Conservation (phyloP, 2,113 vertebrate species). For the Chaetodon trifascialis region DNA sequence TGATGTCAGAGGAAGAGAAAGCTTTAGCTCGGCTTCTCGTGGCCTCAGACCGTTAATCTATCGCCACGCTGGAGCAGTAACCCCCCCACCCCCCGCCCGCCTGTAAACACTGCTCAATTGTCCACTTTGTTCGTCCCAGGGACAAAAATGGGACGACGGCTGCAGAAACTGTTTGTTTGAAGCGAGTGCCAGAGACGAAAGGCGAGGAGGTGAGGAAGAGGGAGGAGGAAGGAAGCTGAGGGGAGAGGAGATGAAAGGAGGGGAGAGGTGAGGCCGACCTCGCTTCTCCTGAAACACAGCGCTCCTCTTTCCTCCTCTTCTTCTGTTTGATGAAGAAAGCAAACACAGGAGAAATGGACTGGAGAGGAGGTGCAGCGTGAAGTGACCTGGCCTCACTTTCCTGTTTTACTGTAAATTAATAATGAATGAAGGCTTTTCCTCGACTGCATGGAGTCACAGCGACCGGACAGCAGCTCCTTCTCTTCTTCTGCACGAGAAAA, state of each 20-base stretch:
- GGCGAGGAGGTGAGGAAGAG: not conserved
- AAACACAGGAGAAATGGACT: slow-evolving; percentile 11
- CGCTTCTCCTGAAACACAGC: not conserved
- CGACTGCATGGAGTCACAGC: not conserved
- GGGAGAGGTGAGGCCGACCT: slow-evolving; percentile 17
- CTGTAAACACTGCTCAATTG: slow-evolving; percentile 21
- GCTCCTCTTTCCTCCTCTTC: not conserved
- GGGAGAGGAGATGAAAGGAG: slow-evolving; percentile 7
- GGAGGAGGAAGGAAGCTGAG: slow-evolving; percentile 1
- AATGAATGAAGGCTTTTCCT: fast-evolving
- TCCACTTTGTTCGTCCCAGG: slow-evolving; percentile 33
- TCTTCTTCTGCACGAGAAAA: not conserved
- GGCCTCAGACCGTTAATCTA: slow-evolving; percentile 27
- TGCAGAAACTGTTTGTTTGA: slow-evolving; percentile 29
- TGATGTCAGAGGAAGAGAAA: slow-evolving; percentile 31
- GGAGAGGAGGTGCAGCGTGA: not conserved
- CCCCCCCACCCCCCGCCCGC: not conserved
- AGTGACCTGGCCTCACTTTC: slow-evolving; percentile 30
- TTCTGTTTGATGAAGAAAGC: slow-evolving; percentile 27
- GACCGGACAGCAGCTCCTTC: not conserved
- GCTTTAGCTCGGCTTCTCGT: slow-evolving; percentile 12
- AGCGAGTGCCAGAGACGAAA: not conserved
- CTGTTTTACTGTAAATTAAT: not conserved
- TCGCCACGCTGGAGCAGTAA: not conserved
- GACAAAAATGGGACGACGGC: slow-evolving; percentile 3